Evolutionary conservation across 2,888 invertebrate genomes (phyloP), one percentile per base, ranked within the genome.

Genomic region (Amphipoea lucens): DNA sequence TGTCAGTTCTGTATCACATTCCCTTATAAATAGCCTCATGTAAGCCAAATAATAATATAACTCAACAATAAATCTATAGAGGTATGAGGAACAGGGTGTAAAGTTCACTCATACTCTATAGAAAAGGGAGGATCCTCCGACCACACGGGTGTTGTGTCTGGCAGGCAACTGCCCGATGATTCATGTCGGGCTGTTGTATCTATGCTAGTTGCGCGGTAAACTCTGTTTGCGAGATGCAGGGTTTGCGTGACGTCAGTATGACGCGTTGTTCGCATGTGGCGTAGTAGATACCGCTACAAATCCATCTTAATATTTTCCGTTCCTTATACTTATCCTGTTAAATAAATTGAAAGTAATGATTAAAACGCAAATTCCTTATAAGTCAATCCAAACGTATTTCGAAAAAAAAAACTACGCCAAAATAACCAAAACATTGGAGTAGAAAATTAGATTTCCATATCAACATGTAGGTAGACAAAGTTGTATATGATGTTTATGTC

Each of bases 401-500:
- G 36, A 23, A 76, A 63, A 23, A 40, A 14, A 63, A 51, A 60
- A 74, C 48, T 76, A 90, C 23, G 51, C 45, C 48, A 14, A 81
- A 76, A 70, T 75, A 85, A 66, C 71, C 72, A 82, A 92, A 91
- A 93, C 92, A 93, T 87, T 91, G 92, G 84, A 92, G 93, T 92
- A 91, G 93, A 94, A 95, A 95, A 95, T 95, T 93, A 94, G 91
- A 92, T 94, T 94, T 94, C 89, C 92, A 91, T 92, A 88, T 91
- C 90, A 92, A 92, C 92, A 92, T 42, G 89, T 89, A 89, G 85
- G 89, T 89, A 91, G 54, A 86, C 86, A 89, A 89, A 90, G 89
- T 92, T 88, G 88, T 89, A 90, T 91, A 90, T 79, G 87, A 91
- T 91, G 91, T 91, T 91, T 92, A 90, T 91, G 92, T 93, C 92